Base-by-base conservation (phyloP, 2,797 vertebrate species). In the Sebastes umbrosus region DNA sequence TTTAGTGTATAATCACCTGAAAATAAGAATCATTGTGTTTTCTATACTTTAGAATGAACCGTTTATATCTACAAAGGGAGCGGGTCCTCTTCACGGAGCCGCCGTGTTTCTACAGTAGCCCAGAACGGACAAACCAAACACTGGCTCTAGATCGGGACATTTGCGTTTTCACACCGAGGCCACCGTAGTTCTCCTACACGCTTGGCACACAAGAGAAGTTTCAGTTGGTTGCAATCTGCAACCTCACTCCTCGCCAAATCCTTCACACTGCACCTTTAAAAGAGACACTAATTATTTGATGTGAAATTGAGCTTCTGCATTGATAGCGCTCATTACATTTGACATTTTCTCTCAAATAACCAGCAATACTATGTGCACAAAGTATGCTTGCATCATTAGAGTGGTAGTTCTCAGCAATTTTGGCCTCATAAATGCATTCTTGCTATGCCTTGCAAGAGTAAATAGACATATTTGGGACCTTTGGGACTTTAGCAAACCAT, bases 291-390 rank as follows among this genome's bases (percentile, higher is more conserved):
- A n/a, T 57, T 31, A 75, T 43, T 31, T 43, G 14, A 2, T 27
- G 8, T 63, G 6, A 24, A 43, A 60, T 2, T 20, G 29, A 50
- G 55, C 64, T 50, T 9, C 36, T 50, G 20, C 36, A 16, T 2
- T 66, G 5, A 18, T 0, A 2, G 16, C 1, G 3, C 16, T 0
- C 43, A 50, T 50, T 20, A 50, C 43, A 18, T 50, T 50, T 0
- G 43, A 50, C 0, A 50, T 27, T 0, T 22, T 20, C 12, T 22
- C 16, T 0, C 14, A 54, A 22, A 39, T 5, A 39, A 59, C 10
- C 22, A 65, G 10, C 3, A 32, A 39, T 18, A 34, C 29, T 54
- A 54, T 36, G 22, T 36, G 22, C 11, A 25, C 14, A 46, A 67
- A 46, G 64, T 46, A 46, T 13, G 27, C 14, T 14, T 69, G 57